Evolutionary conservation across 1,140 invertebrate genomes (phyloP).

Genomic region (Metaphire vulgaris): DNA sequence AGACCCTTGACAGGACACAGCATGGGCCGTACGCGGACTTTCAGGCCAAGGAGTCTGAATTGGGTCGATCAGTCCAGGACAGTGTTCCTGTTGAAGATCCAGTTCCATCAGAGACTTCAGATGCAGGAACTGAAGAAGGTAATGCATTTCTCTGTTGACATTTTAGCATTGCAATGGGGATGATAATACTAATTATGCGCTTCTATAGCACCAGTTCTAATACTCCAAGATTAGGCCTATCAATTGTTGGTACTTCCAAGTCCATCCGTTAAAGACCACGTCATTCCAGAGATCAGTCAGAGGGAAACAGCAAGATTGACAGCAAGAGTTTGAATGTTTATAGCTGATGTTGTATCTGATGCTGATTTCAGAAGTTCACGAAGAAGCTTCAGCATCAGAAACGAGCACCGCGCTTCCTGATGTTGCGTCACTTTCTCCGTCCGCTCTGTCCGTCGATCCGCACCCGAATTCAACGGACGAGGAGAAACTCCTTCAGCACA

Average conservation of each 20-base stretch:
- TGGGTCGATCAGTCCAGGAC: conserved; percentile 33
- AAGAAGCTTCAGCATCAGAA: not conserved
- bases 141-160: too few relatives aligned
- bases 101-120: not conserved
- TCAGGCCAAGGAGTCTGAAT: conserved; percentile 28
- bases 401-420: not conserved
- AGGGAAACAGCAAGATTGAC: too few relatives aligned
- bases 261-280: too few relatives aligned
- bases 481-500: conserved; percentile 61
- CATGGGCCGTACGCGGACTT: conserved; percentile 20
- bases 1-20: conserved; percentile 57
- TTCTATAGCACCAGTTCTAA: too few relatives aligned
- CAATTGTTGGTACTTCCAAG: too few relatives aligned
- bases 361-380: not conserved
- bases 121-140: not conserved
- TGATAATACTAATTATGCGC: too few relatives aligned
- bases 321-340: too few relatives aligned
- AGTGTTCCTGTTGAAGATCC: not conserved
- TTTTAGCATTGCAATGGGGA: too few relatives aligned
- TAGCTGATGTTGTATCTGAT: too few relatives aligned
- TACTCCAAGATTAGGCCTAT: too few relatives aligned
- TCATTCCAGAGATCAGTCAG: too few relatives aligned
- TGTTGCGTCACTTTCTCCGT: not conserved
- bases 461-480: conserved; percentile 79
- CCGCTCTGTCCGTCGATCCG: not conserved